These are phyloP conservation scores for Nasonia giraulti DNA, from an alignment of 1,140 invertebrate genomes.

Conservation along the genomic window DNA sequence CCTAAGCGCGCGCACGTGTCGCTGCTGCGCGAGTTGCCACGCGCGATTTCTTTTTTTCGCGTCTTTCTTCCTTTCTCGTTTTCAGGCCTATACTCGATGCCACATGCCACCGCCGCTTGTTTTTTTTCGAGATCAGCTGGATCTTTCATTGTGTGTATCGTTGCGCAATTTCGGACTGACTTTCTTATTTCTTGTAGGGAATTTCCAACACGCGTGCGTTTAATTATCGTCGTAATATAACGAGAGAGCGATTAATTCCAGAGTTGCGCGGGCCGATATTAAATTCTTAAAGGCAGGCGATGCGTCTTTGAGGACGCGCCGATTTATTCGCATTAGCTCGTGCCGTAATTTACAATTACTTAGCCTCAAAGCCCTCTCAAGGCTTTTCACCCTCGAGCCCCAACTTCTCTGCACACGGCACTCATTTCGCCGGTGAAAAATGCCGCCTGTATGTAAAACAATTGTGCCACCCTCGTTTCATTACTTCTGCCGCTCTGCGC, in stretches of 20 bases:
- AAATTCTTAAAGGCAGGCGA: constrained; percentile 26
- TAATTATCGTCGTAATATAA: too few species aligned
- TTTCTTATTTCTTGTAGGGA: not conserved
- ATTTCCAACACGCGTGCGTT: not conserved
- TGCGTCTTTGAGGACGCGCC: not conserved
- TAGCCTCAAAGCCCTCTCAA: constrained; percentile 25
- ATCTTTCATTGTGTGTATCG: not conserved
- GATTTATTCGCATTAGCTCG: constrained; percentile 44
- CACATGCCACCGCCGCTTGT: not conserved
- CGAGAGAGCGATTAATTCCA: too few species aligned
- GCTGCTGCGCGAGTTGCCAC: not conserved
- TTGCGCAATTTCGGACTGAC: too few species aligned
- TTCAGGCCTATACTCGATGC: not conserved
- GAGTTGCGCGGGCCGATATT: not conserved
- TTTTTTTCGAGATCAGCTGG: not conserved
- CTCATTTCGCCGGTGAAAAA: constrained; percentile 57
- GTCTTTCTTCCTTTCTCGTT: not conserved
- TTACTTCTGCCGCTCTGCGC: constrained; percentile 53
- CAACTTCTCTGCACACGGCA: not conserved
- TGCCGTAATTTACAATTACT: constrained; percentile 51
- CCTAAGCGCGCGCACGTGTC: constrained; percentile 30
- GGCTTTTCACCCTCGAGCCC: constrained; percentile 30
- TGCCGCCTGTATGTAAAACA: constrained; percentile 63
- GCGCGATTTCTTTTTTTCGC: not conserved
- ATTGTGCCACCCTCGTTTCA: constrained; percentile 62